Evolutionary conservation across 2,113 vertebrate species (phyloP), one percentile per base, ranked within the genome.

Genomic region (Bos taurus): DNA sequence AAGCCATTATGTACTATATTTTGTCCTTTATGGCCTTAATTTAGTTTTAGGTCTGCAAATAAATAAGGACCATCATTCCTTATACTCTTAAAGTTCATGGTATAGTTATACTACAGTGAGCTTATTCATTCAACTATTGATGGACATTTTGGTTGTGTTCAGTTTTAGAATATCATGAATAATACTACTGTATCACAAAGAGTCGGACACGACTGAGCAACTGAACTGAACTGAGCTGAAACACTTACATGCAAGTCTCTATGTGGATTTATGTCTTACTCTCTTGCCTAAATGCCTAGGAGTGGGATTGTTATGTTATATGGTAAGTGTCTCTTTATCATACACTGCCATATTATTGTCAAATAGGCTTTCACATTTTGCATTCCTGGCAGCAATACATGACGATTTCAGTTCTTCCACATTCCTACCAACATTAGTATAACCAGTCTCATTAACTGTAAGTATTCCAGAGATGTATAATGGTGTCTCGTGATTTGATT

Each of bases 41-140:
- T 93, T 96, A 64, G 17, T 96, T 91, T 91, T 74, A 91, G 43
- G 85, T 98, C 46, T 91, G 52, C 7, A 77, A 62, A 25, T 92
- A 91, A 57, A 83, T 57, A 67, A 95, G 81, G 52, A 90, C 25
- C 11, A 62, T 4, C 40, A 77, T 36, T 77, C 25, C 50, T 90
- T 86, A 78, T 17, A n/a, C 10, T 89, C 26, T 89, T 43, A 30
- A 78, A 84, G 26, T 78, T 87, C 36, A 46, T 40, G 71, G 40
- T 86, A 82, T 60, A 95, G n/a, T 50, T 94, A 92, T 13, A 46
- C 59, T 89, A 28, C 28, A 74, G 17, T 86, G 9, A 94, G 56
- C 33, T 56, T 95, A 67, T 48, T 89, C 50, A 88, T 52, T 93
- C 57, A 90, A 62, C 52, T 50, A 46, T 40, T 67, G 7, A 40